phyloP scores from a whole-genome alignment of 2,797 vertebrate genomes.

The Xiphorhynchus erythropygius region DNA sequence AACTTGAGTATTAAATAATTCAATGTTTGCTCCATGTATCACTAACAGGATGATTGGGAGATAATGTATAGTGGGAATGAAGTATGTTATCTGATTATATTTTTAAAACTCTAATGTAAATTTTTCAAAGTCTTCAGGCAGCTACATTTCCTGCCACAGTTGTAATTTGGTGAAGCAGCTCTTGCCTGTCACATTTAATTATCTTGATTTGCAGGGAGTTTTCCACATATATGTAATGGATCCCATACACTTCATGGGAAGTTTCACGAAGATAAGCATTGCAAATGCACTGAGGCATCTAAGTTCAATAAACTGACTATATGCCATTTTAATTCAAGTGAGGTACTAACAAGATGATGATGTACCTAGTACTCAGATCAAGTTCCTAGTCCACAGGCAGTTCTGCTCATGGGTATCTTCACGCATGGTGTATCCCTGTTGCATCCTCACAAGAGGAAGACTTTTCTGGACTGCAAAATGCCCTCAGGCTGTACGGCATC shows the following conservation, averaged over 20 bases:
- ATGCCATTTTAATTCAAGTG: background rate
- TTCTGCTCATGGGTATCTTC: background rate
- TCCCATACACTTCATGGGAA: background rate
- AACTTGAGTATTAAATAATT: background rate
- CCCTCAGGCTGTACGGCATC: fast-evolving
- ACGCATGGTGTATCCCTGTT: background rate
- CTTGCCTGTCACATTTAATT: background rate
- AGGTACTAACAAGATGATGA: background rate
- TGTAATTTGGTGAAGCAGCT: background rate
- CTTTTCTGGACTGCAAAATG: background rate
- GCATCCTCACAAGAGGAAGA: background rate
- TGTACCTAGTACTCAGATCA: background rate
- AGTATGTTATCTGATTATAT: background rate
- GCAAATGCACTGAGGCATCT: background rate
- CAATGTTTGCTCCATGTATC: background rate
- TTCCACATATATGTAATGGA: background rate
- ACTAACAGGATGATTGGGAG: background rate
- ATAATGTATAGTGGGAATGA: background rate
- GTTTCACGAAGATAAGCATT: background rate
- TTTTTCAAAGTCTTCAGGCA: background rate
- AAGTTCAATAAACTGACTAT: background rate
- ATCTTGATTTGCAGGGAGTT: background rate
- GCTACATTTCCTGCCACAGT: background rate
- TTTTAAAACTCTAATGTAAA: background rate
- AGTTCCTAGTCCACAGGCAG: background rate